Base-by-base conservation (phyloP, 2,888 invertebrate species). In the Pachycephus smyrnensis region DNA sequence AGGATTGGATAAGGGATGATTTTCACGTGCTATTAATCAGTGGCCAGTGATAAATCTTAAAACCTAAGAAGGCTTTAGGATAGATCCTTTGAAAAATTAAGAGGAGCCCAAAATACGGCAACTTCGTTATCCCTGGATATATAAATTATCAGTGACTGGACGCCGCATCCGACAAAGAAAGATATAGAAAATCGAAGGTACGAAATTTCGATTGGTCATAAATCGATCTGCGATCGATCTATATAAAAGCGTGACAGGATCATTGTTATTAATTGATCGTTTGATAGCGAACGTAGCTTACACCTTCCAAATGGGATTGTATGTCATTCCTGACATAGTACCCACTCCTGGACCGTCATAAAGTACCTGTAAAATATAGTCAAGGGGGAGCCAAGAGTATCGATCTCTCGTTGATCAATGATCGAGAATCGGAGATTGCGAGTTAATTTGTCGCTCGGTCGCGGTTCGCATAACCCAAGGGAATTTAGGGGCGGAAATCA, bases 381-480 rank as follows among this genome's bases (percentile, higher is more conserved):
- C 55, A 55, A 55, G 55, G 55, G 55, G 2, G 9, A 55, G 9
- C 15, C 55, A 23, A 55, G 23, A 23, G 2, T 55, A 55, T 55
- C 55, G 55, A 55, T 23, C 55, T 55, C 55, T 23, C 15, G 0
- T 9, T 23, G 55, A 55, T 55, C 55, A 23, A 55, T 55, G 55
- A 55, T 55, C 55, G 55, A 68, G 12, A 75, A 75, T 31, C 12
- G 30, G 55, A 55, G 55, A 55, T 35, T n/a, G 30, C 55, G 15
- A 82, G 88, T 86, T 88, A 89, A 89, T 89, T 88, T 88, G 87
- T 89, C 88, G 87, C 84, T 86, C 87, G 87, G 86, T 82, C 85
- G 85, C 83, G 86, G 86, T 86, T 83, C 86, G 86, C 80, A 80
- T 84, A 79, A 82, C 87, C 86, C 85, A 81, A 81, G 86, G 87